These are phyloP conservation scores for Mylabris sibirica DNA, from an alignment of 2,888 invertebrate genomes.

Conservation along the genomic window DNA sequence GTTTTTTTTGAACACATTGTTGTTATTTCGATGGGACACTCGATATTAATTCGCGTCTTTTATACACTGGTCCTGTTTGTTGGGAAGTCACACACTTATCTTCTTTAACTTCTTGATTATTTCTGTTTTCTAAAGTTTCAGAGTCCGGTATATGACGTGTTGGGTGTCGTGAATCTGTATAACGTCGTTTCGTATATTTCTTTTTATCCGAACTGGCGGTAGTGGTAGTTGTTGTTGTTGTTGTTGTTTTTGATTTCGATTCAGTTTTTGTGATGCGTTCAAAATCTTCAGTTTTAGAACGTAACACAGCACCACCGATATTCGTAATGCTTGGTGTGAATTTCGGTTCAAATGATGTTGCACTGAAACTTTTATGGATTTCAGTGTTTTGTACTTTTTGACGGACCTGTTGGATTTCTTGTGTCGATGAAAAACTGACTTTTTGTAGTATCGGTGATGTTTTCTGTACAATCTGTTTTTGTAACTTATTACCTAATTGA, in stretches of 20 bases:
- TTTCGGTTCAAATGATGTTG: conserved; percentile 53
- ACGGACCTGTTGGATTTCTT: conserved; percentile 59
- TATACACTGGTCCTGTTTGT: conserved; percentile 70
- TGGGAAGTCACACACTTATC: conserved; percentile 45
- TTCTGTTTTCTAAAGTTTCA: conserved; percentile 59
- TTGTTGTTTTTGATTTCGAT: conserved; percentile 61
- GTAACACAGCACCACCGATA: conserved; percentile 71
- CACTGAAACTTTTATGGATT: conserved; percentile 47
- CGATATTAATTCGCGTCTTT: conserved; percentile 81
- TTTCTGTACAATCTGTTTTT: conserved; percentile 39
- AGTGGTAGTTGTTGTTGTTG: conserved; percentile 44
- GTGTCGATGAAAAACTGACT: conserved; percentile 70
- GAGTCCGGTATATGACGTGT: conserved; percentile 67
- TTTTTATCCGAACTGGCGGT: conserved; percentile 62
- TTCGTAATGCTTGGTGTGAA: conserved; percentile 69
- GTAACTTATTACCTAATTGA: conserved; percentile 39
- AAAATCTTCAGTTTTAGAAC: conserved; percentile 74
- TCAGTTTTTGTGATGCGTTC: conserved; percentile 67
- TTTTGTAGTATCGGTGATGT: conserved; percentile 62
- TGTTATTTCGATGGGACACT: conserved; percentile 67
- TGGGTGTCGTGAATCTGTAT: conserved; percentile 69
- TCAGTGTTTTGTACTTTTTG: conserved; percentile 36
- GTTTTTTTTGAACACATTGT: conserved; percentile 46
- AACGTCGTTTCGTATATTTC: conserved; percentile 68
- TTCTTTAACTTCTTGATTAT: conserved; percentile 43